Conservation (phyloP, 2,797 vertebrate species). For the Aulostomus chinensis region DNA sequence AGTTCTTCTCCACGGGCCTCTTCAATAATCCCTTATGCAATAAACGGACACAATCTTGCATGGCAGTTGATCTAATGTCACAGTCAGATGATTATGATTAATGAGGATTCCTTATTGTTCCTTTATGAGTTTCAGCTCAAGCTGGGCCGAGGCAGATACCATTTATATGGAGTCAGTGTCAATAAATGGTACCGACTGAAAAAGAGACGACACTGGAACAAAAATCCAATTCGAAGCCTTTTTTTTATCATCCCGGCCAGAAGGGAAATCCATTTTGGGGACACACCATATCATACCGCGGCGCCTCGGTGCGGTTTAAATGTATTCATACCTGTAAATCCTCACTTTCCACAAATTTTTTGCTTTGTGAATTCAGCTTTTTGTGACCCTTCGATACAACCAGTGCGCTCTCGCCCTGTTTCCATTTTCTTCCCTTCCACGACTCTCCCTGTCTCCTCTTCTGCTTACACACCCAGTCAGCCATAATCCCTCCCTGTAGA, state of each 20-base stretch:
- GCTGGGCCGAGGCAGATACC: slow-evolving; percentile 72
- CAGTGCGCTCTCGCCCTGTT: slow-evolving; percentile 52
- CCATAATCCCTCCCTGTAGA: slow-evolving; percentile 73
- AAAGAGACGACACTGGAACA: slow-evolving; percentile 56
- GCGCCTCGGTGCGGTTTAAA: slow-evolving; percentile 45
- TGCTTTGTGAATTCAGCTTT: slow-evolving; percentile 42
- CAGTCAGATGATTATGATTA: slow-evolving; percentile 75
- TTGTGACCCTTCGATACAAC: slow-evolving; percentile 41
- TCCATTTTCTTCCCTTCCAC: slow-evolving; percentile 69
- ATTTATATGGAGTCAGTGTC: slow-evolving; percentile 68
- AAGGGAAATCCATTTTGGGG: slow-evolving; percentile 65
- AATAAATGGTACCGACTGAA: slow-evolving; percentile 60
- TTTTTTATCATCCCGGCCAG: slow-evolving; percentile 66
- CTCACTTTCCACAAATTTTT: slow-evolving; percentile 34
- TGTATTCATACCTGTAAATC: slow-evolving; percentile 57
- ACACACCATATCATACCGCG: slow-evolving; percentile 45
- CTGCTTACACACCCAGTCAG: slow-evolving; percentile 73
- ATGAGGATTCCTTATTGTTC: slow-evolving; percentile 79
- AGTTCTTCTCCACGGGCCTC: slow-evolving; percentile 68
- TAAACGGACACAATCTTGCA: slow-evolving; percentile 73
- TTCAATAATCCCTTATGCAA: slow-evolving; percentile 74
- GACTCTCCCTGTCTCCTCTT: slow-evolving; percentile 51
- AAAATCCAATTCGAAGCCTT: slow-evolving; percentile 66
- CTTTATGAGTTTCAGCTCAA: slow-evolving; percentile 81
- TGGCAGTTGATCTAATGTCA: slow-evolving; percentile 75